A percentile compares a stretch with the other conserved stretches of the same genome.
Conservation (phyloP, 2,113 vertebrate genomes). For the Symphodus melops region DNA sequence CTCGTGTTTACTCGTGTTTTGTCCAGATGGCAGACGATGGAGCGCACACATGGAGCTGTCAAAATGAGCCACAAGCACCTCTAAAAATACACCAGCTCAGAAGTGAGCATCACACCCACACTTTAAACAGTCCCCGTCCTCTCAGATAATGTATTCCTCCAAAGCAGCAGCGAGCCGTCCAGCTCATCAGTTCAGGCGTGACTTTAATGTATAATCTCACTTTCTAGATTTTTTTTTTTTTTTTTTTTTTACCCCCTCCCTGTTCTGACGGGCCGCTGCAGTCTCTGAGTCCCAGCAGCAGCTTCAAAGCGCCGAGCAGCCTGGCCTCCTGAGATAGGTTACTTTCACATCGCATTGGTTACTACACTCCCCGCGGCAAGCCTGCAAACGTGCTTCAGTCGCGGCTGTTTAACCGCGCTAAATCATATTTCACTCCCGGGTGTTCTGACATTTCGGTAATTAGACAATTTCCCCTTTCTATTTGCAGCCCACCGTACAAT, state of each 20-base stretch:
- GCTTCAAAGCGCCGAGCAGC: slow-evolving; percentile 55
- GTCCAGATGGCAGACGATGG: slow-evolving; percentile 1
- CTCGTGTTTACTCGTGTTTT: slow-evolving; percentile 29
- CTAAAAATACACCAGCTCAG: slow-evolving; percentile 9
- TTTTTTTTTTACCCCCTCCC: background rate
- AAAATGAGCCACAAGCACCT: slow-evolving; percentile 26
- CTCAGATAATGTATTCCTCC: slow-evolving; percentile 45
- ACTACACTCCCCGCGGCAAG: slow-evolving; percentile 21
- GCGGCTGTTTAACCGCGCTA: slow-evolving; percentile 47
- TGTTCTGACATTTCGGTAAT: slow-evolving; percentile 63
- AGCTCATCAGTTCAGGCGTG: slow-evolving; percentile 49
- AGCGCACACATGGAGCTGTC: slow-evolving; percentile 12
- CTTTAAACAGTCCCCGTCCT: slow-evolving; percentile 26
- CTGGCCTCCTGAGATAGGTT: slow-evolving; percentile 63
- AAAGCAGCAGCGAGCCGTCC: slow-evolving; percentile 40
- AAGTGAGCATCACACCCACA: slow-evolving; percentile 7
- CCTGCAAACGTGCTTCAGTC: slow-evolving; percentile 35
- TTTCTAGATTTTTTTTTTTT: slow-evolving; percentile 31
- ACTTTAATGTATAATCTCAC: slow-evolving; percentile 54
- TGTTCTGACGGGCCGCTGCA: slow-evolving; percentile 23
- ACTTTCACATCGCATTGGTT: slow-evolving; percentile 49
- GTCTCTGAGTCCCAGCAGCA: slow-evolving; percentile 46
- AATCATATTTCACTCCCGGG: slow-evolving; percentile 48
- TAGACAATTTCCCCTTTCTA: slow-evolving; percentile 58
- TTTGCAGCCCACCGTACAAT: slow-evolving; percentile 31